A percentile compares a stretch with the other conserved stretches of the same genome.
Evolutionary conservation across 2,797 vertebrate genomes (phyloP).

Genomic region (Hypotaenidia okinawae): DNA sequence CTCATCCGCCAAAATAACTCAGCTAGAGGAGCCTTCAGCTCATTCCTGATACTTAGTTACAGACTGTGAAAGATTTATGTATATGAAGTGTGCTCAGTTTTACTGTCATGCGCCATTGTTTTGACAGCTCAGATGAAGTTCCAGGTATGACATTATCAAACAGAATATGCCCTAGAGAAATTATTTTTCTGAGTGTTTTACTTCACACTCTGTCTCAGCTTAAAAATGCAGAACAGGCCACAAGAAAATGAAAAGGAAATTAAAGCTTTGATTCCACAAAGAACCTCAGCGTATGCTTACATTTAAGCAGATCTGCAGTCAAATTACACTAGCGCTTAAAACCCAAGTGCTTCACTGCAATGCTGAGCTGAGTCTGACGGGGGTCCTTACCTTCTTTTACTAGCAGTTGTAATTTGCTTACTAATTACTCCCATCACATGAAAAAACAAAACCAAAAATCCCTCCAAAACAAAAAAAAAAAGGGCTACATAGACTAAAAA

Average conservation of each 20-base stretch:
- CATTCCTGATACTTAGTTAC: constrained; percentile 3
- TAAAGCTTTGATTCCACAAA: not conserved
- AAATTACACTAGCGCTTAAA: not conserved
- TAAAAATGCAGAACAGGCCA: constrained; percentile 62
- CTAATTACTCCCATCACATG: not conserved
- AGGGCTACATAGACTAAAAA: not conserved
- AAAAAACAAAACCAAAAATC: not conserved
- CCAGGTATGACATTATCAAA: constrained; percentile 71
- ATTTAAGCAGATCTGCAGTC: not conserved
- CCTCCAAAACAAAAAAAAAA: not conserved
- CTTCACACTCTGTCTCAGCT: constrained; percentile 38
- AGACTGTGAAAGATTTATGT: constrained; percentile 57
- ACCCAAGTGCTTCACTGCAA: not conserved
- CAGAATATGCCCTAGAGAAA: constrained; percentile 67
- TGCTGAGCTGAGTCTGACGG: not conserved
- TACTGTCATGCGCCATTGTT: constrained; percentile 58
- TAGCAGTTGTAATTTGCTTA: not conserved
- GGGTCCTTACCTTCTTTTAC: not conserved
- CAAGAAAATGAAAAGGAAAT: constrained; percentile 40
- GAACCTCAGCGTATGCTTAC: not conserved
- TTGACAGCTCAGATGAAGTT: constrained; percentile 68
- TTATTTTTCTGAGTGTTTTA: constrained; percentile 67
- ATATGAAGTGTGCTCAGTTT: constrained; percentile 53
- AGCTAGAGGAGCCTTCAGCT: constrained; percentile 5
- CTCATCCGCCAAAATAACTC: not conserved